A percentile compares a stretch with the other conserved stretches of the same genome.
Conservation (phyloP, 2,888 invertebrate genomes). For the Aradus depressus region DNA sequence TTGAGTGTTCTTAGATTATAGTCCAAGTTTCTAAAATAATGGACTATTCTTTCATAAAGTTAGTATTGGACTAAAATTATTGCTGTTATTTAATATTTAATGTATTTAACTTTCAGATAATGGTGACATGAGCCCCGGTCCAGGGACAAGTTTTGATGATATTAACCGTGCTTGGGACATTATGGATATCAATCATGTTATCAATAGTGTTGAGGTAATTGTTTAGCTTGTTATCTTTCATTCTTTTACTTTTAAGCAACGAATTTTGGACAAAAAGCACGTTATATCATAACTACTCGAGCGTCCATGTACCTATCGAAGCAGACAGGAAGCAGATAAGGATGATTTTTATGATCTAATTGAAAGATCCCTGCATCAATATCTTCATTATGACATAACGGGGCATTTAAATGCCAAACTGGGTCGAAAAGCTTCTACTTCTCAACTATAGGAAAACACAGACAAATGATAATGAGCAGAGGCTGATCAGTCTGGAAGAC, state of each 20-base stretch:
- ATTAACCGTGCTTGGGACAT: slow-evolving; percentile 54
- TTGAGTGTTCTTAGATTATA: not conserved
- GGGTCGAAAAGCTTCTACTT: too few relatives aligned
- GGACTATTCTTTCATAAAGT: not conserved
- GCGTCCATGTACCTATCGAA: too few relatives aligned
- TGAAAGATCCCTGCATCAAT: too few relatives aligned
- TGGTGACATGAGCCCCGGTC: slow-evolving; percentile 34
- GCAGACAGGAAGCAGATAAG: too few relatives aligned
- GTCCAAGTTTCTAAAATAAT: not conserved
- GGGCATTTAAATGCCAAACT: too few relatives aligned
- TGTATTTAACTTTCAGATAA: slow-evolving; percentile 31
- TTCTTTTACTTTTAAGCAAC: not conserved
- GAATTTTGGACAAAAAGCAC: too few relatives aligned
- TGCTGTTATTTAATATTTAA: not conserved
- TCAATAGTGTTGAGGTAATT: slow-evolving; percentile 59
- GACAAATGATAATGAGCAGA: too few relatives aligned
- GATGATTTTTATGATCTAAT: too few relatives aligned
- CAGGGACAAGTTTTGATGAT: slow-evolving; percentile 33
- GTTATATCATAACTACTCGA: too few relatives aligned
- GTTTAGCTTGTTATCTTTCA: slow-evolving; percentile 29
- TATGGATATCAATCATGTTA: slow-evolving; percentile 46
- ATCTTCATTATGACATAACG: too few relatives aligned
- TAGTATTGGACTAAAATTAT: not conserved
- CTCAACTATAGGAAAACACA: too few relatives aligned
- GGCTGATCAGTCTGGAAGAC: too few relatives aligned